Percentiles rank a stretch among this genome's conserved stretches.
phyloP scores from a whole-genome alignment of 2,113 vertebrate genomes.

The Cyanoliseus patagonus region DNA sequence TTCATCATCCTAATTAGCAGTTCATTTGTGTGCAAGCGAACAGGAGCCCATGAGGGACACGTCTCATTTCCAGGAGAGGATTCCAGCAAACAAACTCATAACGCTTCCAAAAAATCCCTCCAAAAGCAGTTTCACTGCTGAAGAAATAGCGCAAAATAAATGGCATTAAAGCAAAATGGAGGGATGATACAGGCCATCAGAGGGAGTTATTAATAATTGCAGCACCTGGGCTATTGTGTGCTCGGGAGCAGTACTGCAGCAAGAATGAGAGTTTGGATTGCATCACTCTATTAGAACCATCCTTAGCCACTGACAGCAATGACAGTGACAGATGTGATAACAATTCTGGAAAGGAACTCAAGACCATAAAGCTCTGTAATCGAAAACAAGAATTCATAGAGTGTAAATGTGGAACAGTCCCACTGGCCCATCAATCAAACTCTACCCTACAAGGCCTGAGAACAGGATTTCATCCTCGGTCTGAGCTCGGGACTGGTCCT shows the following conservation, averaged over 20 bases:
- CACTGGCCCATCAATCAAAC: neutral
- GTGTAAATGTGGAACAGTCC: neutral
- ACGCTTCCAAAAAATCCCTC: neutral
- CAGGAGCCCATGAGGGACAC: constrained; percentile 19
- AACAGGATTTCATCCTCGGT: neutral
- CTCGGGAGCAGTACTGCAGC: constrained; percentile 45
- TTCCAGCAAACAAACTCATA: constrained; percentile 25
- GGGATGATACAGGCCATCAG: neutral
- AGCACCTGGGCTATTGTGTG: constrained; percentile 23
- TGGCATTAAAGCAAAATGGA: constrained; percentile 20
- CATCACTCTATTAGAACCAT: constrained; percentile 23
- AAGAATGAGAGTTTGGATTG: constrained; percentile 8
- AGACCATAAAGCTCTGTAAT: constrained; percentile 26
- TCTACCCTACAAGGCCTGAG: neutral
- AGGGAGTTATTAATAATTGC: constrained; percentile 46
- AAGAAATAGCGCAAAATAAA: constrained; percentile 37
- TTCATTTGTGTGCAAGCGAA: constrained; percentile 27
- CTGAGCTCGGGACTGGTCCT: neutral
- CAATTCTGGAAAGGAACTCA: constrained; percentile 11
- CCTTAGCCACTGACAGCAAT: neutral
- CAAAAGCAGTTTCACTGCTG: neutral
- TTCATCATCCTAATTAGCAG: constrained; percentile 63
- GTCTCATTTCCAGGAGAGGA: constrained; percentile 49
- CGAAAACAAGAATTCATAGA: neutral
- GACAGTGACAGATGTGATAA: constrained; percentile 41